Evolutionary conservation across 2,113 vertebrate genomes (phyloP).

Genomic region (Trematomus loennbergii): DNA sequence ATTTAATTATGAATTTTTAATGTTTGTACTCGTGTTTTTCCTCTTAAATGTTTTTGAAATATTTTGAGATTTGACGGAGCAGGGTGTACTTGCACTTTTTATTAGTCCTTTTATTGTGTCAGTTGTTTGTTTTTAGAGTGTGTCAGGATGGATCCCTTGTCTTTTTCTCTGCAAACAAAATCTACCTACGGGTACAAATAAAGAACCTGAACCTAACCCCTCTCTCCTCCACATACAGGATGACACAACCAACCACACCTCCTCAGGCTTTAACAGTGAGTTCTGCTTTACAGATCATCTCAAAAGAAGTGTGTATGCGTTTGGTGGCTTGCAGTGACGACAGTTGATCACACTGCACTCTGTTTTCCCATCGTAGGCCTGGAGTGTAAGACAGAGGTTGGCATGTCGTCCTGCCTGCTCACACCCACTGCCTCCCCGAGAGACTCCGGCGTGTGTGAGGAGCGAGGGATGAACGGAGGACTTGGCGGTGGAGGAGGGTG

Average conservation of each 20-base stretch:
- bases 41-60: too few species aligned
- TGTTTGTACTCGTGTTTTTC: too few species aligned
- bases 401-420: constrained; percentile 82
- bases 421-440: constrained; percentile 84
- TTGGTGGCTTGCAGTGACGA: neutral
- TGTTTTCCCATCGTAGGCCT: constrained; percentile 37
- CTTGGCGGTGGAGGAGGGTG: constrained; percentile 70
- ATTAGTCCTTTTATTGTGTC: too few species aligned
- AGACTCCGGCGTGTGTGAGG: constrained; percentile 71
- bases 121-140: too few species aligned
- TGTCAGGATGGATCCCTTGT: too few species aligned
- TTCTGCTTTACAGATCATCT: constrained; percentile 30
- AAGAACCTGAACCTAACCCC: neutral
- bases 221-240: constrained; percentile 36
- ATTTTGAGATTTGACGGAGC: too few species aligned
- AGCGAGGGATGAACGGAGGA: constrained; percentile 75
- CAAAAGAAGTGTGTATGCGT: constrained; percentile 8
- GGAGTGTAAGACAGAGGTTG: constrained; percentile 77
- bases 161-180: too few species aligned
- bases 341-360: constrained; percentile 5
- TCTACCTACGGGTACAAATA: too few species aligned
- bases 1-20: too few species aligned
- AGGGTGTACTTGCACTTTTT: too few species aligned
- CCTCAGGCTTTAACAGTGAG: constrained; percentile 73
- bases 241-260: constrained; percentile 45